These are phyloP conservation scores for Galaxias olidus DNA, from an alignment of 2,797 vertebrate genomes.

Conservation along the genomic window DNA sequence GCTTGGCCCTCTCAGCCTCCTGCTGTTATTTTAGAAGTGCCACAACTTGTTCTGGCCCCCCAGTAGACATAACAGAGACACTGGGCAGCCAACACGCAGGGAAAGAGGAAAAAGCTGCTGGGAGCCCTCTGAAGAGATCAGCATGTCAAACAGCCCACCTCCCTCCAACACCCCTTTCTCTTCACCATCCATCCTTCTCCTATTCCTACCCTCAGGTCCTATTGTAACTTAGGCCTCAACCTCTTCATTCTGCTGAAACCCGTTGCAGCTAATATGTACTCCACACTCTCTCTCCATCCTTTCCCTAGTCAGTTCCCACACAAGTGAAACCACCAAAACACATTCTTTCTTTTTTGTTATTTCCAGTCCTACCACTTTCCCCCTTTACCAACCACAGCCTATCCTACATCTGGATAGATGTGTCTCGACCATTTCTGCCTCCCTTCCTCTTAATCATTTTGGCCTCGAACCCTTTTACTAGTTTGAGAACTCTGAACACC, in stretches of 20 bases:
- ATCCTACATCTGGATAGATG: too few species aligned
- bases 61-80: slow-evolving; percentile 33
- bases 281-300: too few species aligned
- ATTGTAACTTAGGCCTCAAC: background rate
- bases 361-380: too few species aligned
- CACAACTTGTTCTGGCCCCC: slow-evolving; percentile 8
- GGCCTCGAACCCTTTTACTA: too few species aligned
- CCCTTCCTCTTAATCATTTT: too few species aligned
- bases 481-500: too few species aligned
- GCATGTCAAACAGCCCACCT: slow-evolving; percentile 36
- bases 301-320: too few species aligned
- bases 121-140: slow-evolving; percentile 33
- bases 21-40: slow-evolving; percentile 27
- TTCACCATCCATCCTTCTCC: slow-evolving; percentile 23
- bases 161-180: background rate
- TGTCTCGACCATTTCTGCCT: too few species aligned
- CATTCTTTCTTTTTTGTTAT: too few species aligned
- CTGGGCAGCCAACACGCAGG: slow-evolving; percentile 7
- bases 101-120: slow-evolving; percentile 48
- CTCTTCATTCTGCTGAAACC: background rate
- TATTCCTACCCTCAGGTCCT: background rate
- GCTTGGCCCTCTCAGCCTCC: slow-evolving; percentile 1
- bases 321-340: too few species aligned
- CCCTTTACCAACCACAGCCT: too few species aligned
- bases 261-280: background rate